phyloP scores from a whole-genome alignment of 1,140 invertebrate genomes.

The Aphis craccivora region DNA sequence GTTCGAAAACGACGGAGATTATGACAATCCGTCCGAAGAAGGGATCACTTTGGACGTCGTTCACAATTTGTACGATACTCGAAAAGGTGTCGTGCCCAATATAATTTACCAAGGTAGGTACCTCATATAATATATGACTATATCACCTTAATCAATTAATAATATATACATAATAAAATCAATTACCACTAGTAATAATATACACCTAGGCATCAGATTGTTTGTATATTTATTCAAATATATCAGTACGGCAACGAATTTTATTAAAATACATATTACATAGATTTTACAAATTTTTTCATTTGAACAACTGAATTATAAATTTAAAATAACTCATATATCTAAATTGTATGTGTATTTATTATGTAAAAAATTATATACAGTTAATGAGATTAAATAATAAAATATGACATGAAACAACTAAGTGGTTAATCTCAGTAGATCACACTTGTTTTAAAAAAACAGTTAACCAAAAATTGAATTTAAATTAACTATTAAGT shows the following conservation, averaged over 20 bases:
- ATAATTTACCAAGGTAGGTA: conserved; percentile 38
- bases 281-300: no score
- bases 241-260: background rate
- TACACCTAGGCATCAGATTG: background rate
- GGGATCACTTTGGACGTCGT: conserved; percentile 14
- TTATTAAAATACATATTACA: no score
- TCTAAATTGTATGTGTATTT: no score
- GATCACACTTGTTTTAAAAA: no score
- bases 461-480: no score
- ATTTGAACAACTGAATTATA: no score
- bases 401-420: no score
- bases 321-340: no score
- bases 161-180: background rate
- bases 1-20: background rate
- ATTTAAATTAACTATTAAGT: no score
- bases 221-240: background rate
- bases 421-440: no score
- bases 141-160: background rate
- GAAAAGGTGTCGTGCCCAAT: conserved; percentile 33
- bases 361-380: no score
- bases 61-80: conserved; percentile 24
- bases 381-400: no score
- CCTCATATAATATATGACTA: background rate
- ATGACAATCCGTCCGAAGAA: background rate
- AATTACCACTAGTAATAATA: background rate